Conservation (phyloP, 92 coral and sea anemone genomes). For the Palythoa grandis region DNA sequence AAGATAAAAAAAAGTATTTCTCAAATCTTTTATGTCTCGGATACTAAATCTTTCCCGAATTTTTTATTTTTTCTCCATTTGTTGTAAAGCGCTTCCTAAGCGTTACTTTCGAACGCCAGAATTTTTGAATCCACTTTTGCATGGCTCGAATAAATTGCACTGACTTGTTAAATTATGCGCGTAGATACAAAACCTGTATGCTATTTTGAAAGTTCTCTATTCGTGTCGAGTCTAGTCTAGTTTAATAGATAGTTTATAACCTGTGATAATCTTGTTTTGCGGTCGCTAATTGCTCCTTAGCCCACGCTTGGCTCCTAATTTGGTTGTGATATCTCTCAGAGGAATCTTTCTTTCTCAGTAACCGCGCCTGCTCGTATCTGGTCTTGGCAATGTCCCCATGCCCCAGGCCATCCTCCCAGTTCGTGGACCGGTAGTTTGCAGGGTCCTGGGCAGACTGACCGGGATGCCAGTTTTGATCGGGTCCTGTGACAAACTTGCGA, state of each 20-base stretch:
- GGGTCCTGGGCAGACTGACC: slow-evolving; percentile 53
- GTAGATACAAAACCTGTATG: no score
- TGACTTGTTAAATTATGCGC: no score
- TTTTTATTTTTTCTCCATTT: no score
- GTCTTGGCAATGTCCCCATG: slow-evolving; percentile 76
- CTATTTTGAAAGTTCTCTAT: background rate
- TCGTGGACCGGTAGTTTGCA: slow-evolving; percentile 47
- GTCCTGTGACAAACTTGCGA: slow-evolving; percentile 75
- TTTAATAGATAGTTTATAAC: slow-evolving; percentile 24
- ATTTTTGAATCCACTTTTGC: no score
- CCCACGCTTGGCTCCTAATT: slow-evolving; percentile 69
- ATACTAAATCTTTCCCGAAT: no score
- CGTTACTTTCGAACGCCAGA: no score
- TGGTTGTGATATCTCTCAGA: slow-evolving; percentile 80
- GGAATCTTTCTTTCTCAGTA: slow-evolving; percentile 76
- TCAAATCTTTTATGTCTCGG: no score
- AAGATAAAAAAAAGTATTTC: no score
- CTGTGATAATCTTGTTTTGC: slow-evolving; percentile 82
- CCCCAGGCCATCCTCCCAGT: slow-evolving; percentile 98
- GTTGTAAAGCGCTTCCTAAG: no score
- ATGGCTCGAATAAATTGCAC: no score
- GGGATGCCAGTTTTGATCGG: slow-evolving; percentile 89
- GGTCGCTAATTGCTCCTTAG: slow-evolving; percentile 69
- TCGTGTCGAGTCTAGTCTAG: no score
- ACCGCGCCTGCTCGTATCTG: slow-evolving; percentile 60